These are phyloP conservation scores for Beris morrisii DNA, from an alignment of 2,888 invertebrate species.

Conservation along the genomic window DNA sequence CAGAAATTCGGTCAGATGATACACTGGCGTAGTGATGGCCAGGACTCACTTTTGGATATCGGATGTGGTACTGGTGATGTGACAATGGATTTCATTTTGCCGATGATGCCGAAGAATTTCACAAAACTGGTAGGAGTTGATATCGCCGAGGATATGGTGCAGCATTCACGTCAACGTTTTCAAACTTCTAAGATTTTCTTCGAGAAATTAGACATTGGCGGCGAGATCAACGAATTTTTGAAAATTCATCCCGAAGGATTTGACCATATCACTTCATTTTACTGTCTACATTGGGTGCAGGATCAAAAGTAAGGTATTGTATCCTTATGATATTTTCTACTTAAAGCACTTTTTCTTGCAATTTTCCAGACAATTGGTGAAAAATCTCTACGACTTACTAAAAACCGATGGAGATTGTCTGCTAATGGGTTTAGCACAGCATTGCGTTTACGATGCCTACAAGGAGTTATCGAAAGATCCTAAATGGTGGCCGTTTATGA, in stretches of 20 bases:
- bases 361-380: slow-evolving; percentile 62
- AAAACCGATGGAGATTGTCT: slow-evolving; percentile 69
- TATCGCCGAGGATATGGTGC: slow-evolving; percentile 67
- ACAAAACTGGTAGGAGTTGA: slow-evolving; percentile 63
- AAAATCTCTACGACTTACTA: slow-evolving; percentile 68
- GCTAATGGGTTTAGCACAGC: slow-evolving; percentile 68
- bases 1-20: slow-evolving; percentile 62
- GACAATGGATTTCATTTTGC: slow-evolving; percentile 61
- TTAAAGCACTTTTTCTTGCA: neutral
- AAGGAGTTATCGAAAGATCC: slow-evolving; percentile 60
- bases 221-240: slow-evolving; percentile 41
- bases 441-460: slow-evolving; percentile 71
- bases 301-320: slow-evolving; percentile 49
- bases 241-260: slow-evolving; percentile 33
- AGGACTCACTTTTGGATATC: slow-evolving; percentile 62
- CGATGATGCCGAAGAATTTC: slow-evolving; percentile 59
- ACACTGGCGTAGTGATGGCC: slow-evolving; percentile 57
- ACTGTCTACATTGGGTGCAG: slow-evolving; percentile 78
- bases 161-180: slow-evolving; percentile 61
- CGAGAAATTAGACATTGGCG: slow-evolving; percentile 59
- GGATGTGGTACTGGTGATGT: slow-evolving; percentile 72
- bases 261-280: slow-evolving; percentile 71
- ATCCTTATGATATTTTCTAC: neutral
- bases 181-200: slow-evolving; percentile 56
- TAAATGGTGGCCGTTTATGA: slow-evolving; percentile 67